Evolutionary conservation across 2,113 vertebrate species (phyloP).

Genomic region (Sinocyclocheilus grahami): DNA sequence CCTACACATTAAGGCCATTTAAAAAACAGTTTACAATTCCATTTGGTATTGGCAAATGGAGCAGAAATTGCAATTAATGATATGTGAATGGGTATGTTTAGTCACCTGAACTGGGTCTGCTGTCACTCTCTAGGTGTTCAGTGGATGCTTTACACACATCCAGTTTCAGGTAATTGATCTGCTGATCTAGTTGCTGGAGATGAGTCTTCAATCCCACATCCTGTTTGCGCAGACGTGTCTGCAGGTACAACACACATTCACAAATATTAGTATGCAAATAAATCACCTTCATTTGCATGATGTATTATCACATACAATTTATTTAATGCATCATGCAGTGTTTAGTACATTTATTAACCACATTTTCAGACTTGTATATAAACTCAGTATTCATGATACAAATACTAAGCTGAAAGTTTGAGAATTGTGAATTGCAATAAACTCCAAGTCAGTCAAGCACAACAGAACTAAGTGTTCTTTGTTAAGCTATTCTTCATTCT

Average conservation of each 20-base stretch:
- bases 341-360: not conserved
- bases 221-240: constrained; percentile 86
- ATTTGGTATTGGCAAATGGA: not conserved
- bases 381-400: not conserved
- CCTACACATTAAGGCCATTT: not conserved
- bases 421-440: not conserved
- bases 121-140: constrained; percentile 89
- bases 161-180: constrained; percentile 89
- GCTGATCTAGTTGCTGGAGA: constrained; percentile 88
- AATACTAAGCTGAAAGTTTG: not conserved
- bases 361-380: not conserved
- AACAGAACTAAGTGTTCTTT: not conserved
- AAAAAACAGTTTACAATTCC: not conserved
- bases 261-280: constrained; percentile 5
- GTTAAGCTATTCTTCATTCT: not conserved
- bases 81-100: not conserved
- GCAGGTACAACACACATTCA: constrained; percentile 33
- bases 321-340: not conserved
- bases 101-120: constrained; percentile 93
- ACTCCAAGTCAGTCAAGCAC: not conserved
- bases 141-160: constrained; percentile 80
- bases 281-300: not conserved
- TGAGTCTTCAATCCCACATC: constrained; percentile 88
- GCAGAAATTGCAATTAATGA: not conserved
- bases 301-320: too few species aligned